Conservation (phyloP, 2,888 invertebrate genomes). For the Oscheius myriophilus region DNA sequence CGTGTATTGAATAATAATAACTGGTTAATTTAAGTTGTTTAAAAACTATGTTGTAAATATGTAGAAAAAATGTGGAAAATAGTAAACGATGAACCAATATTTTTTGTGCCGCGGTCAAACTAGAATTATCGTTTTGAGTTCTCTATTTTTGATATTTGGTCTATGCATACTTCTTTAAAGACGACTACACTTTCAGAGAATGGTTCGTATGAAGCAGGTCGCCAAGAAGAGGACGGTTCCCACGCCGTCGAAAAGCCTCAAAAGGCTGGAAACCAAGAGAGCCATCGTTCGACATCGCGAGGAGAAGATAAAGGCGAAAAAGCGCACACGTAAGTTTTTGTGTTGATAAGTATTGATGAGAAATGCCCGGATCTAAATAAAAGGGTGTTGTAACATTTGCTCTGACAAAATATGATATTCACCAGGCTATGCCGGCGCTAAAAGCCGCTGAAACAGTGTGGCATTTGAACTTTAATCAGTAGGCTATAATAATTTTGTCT, state of each 20-base stretch:
- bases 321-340: not conserved
- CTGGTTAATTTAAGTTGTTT: too few species aligned
- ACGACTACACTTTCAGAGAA: not conserved
- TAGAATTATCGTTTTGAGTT: too few species aligned
- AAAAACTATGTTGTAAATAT: too few species aligned
- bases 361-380: too few species aligned
- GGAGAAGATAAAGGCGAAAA: not conserved
- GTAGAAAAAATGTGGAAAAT: too few species aligned
- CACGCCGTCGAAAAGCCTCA: slow-evolving; percentile 2
- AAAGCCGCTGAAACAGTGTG: not conserved
- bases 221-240: not conserved
- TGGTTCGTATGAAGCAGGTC: slow-evolving; percentile 18
- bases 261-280: slow-evolving; percentile 13
- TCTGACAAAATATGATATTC: too few species aligned
- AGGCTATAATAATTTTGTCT: not conserved
- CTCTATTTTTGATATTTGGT: not conserved
- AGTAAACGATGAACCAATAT: too few species aligned
- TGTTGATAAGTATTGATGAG: too few species aligned
- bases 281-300: not conserved
- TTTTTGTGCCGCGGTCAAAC: too few species aligned
- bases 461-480: not conserved
- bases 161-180: not conserved
- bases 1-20: too few species aligned
- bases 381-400: too few species aligned
- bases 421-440: too few species aligned